Base-by-base conservation (phyloP, 2,888 invertebrate species). In the Rhingia rostrata region DNA sequence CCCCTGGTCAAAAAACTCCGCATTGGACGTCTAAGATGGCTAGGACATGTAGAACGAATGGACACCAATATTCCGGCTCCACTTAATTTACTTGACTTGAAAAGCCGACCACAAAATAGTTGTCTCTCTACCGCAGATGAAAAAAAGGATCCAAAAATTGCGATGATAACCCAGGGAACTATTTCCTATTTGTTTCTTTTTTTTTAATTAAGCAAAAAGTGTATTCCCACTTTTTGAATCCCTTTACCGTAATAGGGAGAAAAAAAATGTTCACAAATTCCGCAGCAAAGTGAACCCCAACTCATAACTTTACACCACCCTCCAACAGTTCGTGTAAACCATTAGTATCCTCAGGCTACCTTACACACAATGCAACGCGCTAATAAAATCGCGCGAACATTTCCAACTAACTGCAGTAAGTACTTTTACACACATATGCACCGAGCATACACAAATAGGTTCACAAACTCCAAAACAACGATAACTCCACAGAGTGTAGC, bases 301-400 rank as follows among this genome's bases (percentile, higher is more conserved):
- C 54, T 73, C 67, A 74, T 69, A 80, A 74, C 63, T 70, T 72
- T 32, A 22, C 22, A 22, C 45, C 43, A 54, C 6, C 53, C 54
- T 32, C 54, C 54, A 32, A 63, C 30, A 14, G 7, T 9, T 22
- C 37, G 61, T 74, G 33, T 6, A 37, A 9, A 45, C 47, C 63
- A 64, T 47, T 47, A 33, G 45, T 39, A 35, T 63, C 64, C 39
- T 53, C n/a, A 33, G 51, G 70, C 45, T 41, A 49, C 49, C 35
- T 69, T 43, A 47, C 32, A 54, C 51, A 47, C 61, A 61, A 67
- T 45, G 49, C 63, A 49, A 54, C 53, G 53, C 58, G 63, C 63
- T 69, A 81, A 56, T 70, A 75, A 81, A 70, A 75, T 75, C 81
- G 63, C 61, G 78, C 47, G 58, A 64, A 77, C 51, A 60, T 64